Percentiles rank a stretch among this genome's conserved stretches.
Conservation (phyloP, 2,888 invertebrate species). For the Ophion obscuratus region DNA sequence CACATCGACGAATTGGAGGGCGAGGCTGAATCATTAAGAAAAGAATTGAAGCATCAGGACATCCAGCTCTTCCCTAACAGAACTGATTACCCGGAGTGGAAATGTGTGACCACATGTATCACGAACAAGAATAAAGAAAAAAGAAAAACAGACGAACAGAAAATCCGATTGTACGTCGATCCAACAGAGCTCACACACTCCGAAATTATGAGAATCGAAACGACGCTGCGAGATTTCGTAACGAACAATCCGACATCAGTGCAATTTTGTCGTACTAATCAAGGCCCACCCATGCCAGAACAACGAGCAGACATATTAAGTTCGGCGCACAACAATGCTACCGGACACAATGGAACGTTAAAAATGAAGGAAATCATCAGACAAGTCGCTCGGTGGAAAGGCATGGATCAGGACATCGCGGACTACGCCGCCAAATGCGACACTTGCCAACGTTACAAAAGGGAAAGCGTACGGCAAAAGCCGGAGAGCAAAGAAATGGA, state of each 20-base stretch:
- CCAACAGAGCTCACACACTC: constrained; percentile 22
- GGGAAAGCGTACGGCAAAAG: no score
- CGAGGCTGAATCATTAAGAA: not conserved
- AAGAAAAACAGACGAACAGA: constrained; percentile 6
- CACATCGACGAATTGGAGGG: constrained; percentile 12
- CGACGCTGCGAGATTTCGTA: constrained; percentile 21
- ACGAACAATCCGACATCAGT: constrained; percentile 5
- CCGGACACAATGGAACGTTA: constrained; percentile 32
- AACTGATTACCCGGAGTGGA: constrained; percentile 37
- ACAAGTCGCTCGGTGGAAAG: constrained; percentile 32
- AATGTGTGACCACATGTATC: not conserved
- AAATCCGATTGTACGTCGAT: constrained; percentile 19
- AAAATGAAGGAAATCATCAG: constrained; percentile 31
- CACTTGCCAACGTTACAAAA: no score
- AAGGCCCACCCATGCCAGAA: not conserved
- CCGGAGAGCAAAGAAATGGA: no score
- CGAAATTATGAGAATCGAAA: constrained; percentile 8
- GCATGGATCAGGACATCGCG: no score
- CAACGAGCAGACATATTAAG: constrained; percentile 27
- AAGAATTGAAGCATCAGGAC: not conserved
- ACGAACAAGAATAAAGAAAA: constrained; percentile 26
- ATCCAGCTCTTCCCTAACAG: constrained; percentile 30
- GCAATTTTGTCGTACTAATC: constrained; percentile 24
- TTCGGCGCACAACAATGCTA: constrained; percentile 18
- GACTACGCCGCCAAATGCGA: no score